Conservation (phyloP, 2,113 vertebrate genomes). For the Pholis gunnellus region DNA sequence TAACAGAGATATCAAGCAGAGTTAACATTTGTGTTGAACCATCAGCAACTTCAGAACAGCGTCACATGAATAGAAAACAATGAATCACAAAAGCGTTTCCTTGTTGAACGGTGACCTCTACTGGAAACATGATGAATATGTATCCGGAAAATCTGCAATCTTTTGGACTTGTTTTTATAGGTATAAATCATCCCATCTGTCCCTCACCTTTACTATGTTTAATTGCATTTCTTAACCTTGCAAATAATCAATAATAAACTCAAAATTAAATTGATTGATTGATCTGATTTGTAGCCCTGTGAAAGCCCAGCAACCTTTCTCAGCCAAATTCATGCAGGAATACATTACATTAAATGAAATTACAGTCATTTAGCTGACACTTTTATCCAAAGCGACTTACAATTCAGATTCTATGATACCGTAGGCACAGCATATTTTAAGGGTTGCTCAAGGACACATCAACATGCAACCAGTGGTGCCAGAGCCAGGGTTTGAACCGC, state of each 20-base stretch:
- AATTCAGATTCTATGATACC: no score
- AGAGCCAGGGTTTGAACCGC: no score
- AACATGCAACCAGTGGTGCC: no score
- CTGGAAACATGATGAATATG: slow-evolving; percentile 32
- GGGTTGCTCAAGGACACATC: no score
- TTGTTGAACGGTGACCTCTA: slow-evolving; percentile 58
- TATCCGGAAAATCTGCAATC: neutral
- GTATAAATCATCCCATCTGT: neutral
- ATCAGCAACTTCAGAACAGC: neutral
- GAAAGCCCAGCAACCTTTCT: neutral
- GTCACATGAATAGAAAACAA: neutral
- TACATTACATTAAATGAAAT: no score
- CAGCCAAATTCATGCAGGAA: no score
- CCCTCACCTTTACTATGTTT: neutral
- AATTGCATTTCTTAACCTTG: neutral
- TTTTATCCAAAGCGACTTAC: no score
- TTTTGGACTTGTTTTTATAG: neutral
- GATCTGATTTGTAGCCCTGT: neutral
- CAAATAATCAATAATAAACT: neutral
- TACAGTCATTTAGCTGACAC: no score
- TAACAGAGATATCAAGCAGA: slow-evolving; percentile 26
- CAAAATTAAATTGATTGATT: neutral
- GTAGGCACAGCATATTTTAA: no score
- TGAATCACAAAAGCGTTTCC: neutral
- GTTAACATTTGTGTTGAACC: neutral